Evolutionary conservation across 2,113 vertebrate genomes (phyloP).

Genomic region (Prinia subflava): DNA sequence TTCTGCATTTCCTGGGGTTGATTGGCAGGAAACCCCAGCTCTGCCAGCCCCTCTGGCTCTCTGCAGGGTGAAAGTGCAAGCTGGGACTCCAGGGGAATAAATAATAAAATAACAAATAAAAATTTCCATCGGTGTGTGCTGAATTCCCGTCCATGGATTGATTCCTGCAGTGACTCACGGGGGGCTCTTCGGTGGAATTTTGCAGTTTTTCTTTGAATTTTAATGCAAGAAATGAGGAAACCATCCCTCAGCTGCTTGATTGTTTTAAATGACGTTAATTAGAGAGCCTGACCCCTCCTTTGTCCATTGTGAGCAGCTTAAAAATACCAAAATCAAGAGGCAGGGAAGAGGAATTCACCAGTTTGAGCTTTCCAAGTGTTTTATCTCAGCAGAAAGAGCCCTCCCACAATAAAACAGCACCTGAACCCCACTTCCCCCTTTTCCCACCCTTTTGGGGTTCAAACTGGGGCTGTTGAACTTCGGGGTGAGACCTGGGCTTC

Average conservation of each 20-base stretch:
- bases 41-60: not conserved
- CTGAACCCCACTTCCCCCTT: not conserved
- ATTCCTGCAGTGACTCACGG: no score
- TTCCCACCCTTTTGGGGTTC: not conserved
- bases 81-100: not conserved
- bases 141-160: fast-evolving
- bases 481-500: not conserved
- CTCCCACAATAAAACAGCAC: not conserved
- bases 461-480: not conserved
- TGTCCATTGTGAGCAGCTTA: not conserved
- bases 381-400: not conserved
- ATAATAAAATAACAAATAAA: not conserved
- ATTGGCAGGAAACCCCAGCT: not conserved
- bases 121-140: fast-evolving
- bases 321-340: not conserved
- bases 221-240: not conserved
- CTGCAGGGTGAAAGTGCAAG: not conserved
- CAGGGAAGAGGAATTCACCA: not conserved
- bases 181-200: not conserved
- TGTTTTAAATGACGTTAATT: not conserved
- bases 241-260: not conserved
- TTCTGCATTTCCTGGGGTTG: conserved; percentile 24
- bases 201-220: not conserved
- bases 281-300: not conserved
- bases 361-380: not conserved